Percentiles rank a stretch among this genome's conserved stretches.
These are phyloP conservation scores for Phyllostomus discolor DNA, from an alignment of 2,113 vertebrate species.

Conservation along the genomic window DNA sequence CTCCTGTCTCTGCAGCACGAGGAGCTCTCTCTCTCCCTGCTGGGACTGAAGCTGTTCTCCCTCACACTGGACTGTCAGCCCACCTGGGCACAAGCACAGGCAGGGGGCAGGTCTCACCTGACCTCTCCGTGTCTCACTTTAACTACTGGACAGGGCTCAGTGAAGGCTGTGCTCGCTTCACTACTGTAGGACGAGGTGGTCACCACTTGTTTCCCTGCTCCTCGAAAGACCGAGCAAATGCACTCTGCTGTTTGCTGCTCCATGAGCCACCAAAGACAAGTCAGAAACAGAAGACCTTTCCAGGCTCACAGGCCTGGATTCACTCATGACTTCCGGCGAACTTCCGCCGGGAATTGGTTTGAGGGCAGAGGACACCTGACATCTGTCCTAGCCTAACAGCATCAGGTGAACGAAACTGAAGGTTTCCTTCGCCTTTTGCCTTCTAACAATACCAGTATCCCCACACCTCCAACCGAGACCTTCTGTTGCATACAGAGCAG, in stretches of 20 bases:
- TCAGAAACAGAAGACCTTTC: not conserved
- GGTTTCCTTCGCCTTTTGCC: not conserved
- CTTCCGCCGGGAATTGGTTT: not conserved
- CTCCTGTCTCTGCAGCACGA: not conserved
- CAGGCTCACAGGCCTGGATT: not conserved
- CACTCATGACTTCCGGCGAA: not conserved
- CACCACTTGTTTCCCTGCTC: not conserved
- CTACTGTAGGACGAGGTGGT: not conserved
- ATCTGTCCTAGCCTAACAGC: not conserved
- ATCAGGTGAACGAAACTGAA: not conserved
- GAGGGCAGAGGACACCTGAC: not conserved
- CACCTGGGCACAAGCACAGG: not conserved
- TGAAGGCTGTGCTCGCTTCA: slow-evolving; percentile 20
- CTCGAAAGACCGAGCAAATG: not conserved
- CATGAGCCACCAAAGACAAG: not conserved
- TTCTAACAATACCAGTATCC: not conserved
- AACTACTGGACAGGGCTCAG: not conserved
- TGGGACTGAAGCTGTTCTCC: not conserved
- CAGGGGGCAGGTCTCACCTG: not conserved
- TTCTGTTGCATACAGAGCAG: not conserved
- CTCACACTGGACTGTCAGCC: not conserved
- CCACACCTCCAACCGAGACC: not conserved
- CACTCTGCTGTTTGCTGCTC: slow-evolving; percentile 24
- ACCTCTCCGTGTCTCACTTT: not conserved
- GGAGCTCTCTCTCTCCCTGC: not conserved